Conservation (phyloP, 2,888 invertebrate species). For the Monopis laevigella region DNA sequence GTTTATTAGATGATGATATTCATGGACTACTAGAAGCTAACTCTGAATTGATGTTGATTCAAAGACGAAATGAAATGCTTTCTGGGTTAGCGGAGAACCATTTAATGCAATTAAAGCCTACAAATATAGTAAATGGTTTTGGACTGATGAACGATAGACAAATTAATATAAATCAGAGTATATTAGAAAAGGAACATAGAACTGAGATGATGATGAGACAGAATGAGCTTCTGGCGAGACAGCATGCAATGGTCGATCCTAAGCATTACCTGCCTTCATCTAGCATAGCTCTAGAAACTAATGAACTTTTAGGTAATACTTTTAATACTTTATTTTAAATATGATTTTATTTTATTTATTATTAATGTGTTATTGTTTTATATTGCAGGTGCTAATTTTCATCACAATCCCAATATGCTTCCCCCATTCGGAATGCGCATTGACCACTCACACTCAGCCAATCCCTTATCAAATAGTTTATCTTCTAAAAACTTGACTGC, state of each 20-base stretch:
- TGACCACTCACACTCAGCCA: conserved; percentile 24
- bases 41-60: conserved; percentile 46
- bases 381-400: conserved; percentile 59
- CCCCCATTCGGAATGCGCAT: conserved; percentile 61
- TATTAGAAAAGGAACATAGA: conserved; percentile 45
- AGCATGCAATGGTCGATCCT: conserved; percentile 44
- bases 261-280: conserved; percentile 51
- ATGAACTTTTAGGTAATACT: conserved; percentile 58
- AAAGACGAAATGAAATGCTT: conserved; percentile 51
- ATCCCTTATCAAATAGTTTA: conserved; percentile 15
- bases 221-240: conserved; percentile 47
- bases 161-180: conserved; percentile 44
- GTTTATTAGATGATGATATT: conserved; percentile 48
- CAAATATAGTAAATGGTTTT: conserved; percentile 44
- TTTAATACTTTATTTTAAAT: neutral
- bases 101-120: conserved; percentile 38
- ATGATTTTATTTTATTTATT: neutral
- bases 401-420: conserved; percentile 56
- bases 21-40: conserved; percentile 49
- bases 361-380: neutral
- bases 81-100: conserved; percentile 48
- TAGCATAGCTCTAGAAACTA: conserved; percentile 55
- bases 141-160: conserved; percentile 47
- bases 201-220: conserved; percentile 51
- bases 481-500: conserved; percentile 15